Evolutionary conservation across 2,888 invertebrate species (phyloP), one percentile per base, ranked within the genome.

Genomic region (Cerastis rubricosa): DNA sequence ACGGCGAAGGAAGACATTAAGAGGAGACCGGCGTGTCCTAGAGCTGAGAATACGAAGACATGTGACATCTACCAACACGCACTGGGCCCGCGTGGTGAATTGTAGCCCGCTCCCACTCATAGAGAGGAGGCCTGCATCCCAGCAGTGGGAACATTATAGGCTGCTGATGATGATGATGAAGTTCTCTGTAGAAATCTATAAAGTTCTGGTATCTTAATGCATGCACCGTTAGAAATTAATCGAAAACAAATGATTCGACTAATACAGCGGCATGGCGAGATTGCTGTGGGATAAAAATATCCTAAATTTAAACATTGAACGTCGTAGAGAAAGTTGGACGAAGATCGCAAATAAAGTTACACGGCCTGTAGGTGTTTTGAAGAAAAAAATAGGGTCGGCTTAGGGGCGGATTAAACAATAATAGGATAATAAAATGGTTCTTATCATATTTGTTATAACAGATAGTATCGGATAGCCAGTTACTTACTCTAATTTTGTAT

Each of bases 311-410:
- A 11, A 43, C 7, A n/a, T 29, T 25, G 35, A 35, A 64, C 19
- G 19, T 35, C 63, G 75, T 35, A 75, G 54, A 75, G 51, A 74
- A 47, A 45, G 45, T 75, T 75, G 74, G 74, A 45, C 6, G 3
- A 64, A 64, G 22, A 74, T 74, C 22, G 64, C 74, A 45, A 64
- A 45, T 51, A 74, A 75, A 54, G 45, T 17, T 40, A 64, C 45
- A 17, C 54, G 35, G 35, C 45, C 75, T 47, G 17, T 74, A 35
- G 3, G 40, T 51, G 74, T 29, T 64, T 45, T 75, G 25, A 74
- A 74, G 74, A 74, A 54, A 74, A 75, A 74, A 74, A 74, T 75
- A 35, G n/a, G n/a, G n/a, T n/a, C n/a, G n/a, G n/a, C n/a, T n/a
- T n/a, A n/a, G n/a, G n/a, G n/a, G n/a, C n/a, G n/a, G n/a, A n/a